Evolutionary conservation across 2,113 vertebrate genomes (phyloP), one percentile per base, ranked within the genome.

Genomic region (Rhodinocichla rosea): DNA sequence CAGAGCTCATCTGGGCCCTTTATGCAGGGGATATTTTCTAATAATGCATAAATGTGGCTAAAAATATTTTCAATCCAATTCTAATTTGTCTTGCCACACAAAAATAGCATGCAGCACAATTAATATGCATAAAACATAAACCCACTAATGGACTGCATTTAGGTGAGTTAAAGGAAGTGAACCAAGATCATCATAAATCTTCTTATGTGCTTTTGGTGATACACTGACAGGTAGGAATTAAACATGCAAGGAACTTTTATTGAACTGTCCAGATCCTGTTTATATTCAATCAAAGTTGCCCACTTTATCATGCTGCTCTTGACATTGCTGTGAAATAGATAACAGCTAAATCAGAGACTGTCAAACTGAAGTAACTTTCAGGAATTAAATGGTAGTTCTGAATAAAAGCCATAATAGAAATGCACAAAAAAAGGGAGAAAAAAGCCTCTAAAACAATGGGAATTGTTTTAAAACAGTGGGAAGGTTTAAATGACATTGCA

Each of bases 321-420:
- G 92, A 97, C 96, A 97, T 47, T 62, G 86, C 80, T 91, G 87
- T 62, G 60, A 96, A 97, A 95, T 57, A 97, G 95, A 96, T 93
- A 96, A 96, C 69, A 97, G 87, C 78, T 96, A 97, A 97, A 96
- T 97, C 93, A 94, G 84, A 73, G 93, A 97, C 37, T 94, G 94
- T 97, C 95, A 96, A 88, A 87, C 37, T 83, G 69, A 95, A 93
- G 93, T 68, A 96, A 96, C 67, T 90, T 89, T 96, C 88, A 90
- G 85, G 63, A 97, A 97, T 96, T 97, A 95, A 97, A 96, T 70
- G 27, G 37, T 49, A 57, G 35, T 83, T 53, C 92, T 83, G 92
- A 97, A 97, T 94, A 94, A 88, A 96, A 96, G 83, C 80, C 57
- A 64, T 96, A 87, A 96, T 49, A 91, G 83, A 97, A 97, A 97